Evolutionary conservation across 37 sponge, comb jelly and placozoan genomes (phyloP).

Genomic region (Bolinopsis microptera): DNA sequence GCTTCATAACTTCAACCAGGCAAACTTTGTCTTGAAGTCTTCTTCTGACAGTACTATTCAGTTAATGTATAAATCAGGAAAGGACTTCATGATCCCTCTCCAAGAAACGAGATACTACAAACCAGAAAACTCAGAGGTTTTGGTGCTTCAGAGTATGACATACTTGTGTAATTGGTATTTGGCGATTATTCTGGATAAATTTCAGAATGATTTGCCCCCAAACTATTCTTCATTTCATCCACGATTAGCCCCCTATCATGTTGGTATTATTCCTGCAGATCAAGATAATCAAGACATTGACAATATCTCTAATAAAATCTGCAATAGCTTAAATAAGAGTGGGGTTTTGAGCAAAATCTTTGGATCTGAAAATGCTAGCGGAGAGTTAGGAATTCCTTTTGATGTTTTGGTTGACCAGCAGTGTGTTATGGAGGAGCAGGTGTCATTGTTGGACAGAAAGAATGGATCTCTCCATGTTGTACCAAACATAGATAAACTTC

Average conservation of each 20-base stretch:
- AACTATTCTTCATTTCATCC: constrained; percentile 11
- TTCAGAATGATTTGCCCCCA: constrained; percentile 26
- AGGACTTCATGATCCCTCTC: constrained; percentile 26
- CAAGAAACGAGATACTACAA: constrained; percentile 18
- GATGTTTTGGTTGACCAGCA: constrained; percentile 40
- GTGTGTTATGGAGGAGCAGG: constrained; percentile 59
- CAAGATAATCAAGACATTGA: background rate
- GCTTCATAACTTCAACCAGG: background rate
- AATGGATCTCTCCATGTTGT: constrained; percentile 35
- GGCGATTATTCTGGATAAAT: constrained; percentile 52
- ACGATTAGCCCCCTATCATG: constrained; percentile 39
- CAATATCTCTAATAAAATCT: background rate
- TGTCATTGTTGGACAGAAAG: constrained; percentile 10
- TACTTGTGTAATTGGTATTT: constrained; percentile 46
- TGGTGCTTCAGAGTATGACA: background rate
- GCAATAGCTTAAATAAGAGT: background rate
- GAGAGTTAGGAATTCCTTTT: constrained; percentile 33
- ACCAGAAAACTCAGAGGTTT: background rate
- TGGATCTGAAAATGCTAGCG: background rate
- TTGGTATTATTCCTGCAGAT: constrained; percentile 17
- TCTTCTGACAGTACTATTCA: background rate
- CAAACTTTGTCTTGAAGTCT: background rate
- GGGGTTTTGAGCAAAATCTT: constrained; percentile 9
- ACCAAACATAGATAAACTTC: constrained; percentile 41
- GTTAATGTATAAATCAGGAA: background rate